phyloP scores from a whole-genome alignment of 2,113 vertebrate genomes.

The Notothenia rossii region DNA sequence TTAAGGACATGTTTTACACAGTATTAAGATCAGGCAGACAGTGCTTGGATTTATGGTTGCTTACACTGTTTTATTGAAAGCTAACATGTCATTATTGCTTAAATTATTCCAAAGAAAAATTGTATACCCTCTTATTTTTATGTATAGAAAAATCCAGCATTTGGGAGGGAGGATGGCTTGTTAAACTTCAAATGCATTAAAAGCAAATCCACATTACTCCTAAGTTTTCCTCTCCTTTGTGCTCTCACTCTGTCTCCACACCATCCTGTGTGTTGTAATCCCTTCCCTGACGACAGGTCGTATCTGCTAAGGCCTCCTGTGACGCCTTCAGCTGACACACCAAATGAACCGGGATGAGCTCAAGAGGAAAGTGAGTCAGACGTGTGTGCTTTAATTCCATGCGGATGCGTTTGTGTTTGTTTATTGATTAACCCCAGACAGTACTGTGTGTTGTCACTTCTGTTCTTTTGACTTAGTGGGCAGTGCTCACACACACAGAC shows the following conservation, averaged over 20 bases:
- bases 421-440: slow-evolving; percentile 9
- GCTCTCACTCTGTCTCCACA: slow-evolving; percentile 7
- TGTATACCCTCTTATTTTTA: no score
- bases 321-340: slow-evolving; percentile 66
- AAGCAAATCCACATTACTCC: neutral
- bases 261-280: slow-evolving; percentile 46
- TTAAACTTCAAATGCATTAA: no score
- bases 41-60: no score
- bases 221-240: neutral
- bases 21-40: no score
- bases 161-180: no score
- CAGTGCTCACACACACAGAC: slow-evolving; percentile 19
- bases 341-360: slow-evolving; percentile 48
- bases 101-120: no score
- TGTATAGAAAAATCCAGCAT: no score
- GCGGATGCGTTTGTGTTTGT: slow-evolving; percentile 6
- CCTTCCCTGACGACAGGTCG: slow-evolving; percentile 62
- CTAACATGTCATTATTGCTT: no score
- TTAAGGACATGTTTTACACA: no score
- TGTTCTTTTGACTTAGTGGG: slow-evolving; percentile 32
- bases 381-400: slow-evolving; percentile 4
- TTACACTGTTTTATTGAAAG: no score
- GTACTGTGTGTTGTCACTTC: neutral
- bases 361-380: slow-evolving; percentile 56
- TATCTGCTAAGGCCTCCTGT: slow-evolving; percentile 59